Percentiles rank a stretch among this genome's conserved stretches.
These are phyloP conservation scores for Limanda limanda DNA, from an alignment of 2,113 vertebrate genomes.

Conservation along the genomic window DNA sequence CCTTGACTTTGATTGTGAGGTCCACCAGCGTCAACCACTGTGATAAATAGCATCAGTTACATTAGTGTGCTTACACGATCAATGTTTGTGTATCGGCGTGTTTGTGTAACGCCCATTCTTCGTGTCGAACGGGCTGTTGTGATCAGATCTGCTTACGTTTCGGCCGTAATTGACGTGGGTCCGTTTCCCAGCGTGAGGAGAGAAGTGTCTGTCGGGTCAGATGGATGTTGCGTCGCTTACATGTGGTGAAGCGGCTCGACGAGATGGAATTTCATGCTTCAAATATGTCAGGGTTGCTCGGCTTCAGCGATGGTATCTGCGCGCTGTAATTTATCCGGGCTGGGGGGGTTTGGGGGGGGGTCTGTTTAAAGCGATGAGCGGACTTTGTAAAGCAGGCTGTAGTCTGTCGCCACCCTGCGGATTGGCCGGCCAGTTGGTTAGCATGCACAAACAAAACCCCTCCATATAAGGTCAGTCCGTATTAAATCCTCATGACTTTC, in stretches of 20 bases:
- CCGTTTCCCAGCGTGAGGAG: slow-evolving; percentile 46
- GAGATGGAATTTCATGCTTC: slow-evolving; percentile 51
- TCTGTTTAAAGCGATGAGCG: slow-evolving; percentile 47
- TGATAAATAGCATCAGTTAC: slow-evolving; percentile 50
- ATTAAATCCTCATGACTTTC: no score
- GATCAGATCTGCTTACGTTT: slow-evolving; percentile 64
- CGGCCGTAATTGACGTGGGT: slow-evolving; percentile 16
- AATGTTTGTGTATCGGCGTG: slow-evolving; percentile 40
- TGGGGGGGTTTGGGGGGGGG: slow-evolving; percentile 24
- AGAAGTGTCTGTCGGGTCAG: slow-evolving; percentile 30
- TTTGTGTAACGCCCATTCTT: slow-evolving; percentile 53
- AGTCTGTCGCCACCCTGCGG: slow-evolving; percentile 20
- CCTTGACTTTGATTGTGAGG: slow-evolving; percentile 31
- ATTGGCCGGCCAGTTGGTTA: slow-evolving; percentile 17
- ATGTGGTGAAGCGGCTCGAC: slow-evolving; percentile 43
- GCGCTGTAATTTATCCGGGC: slow-evolving; percentile 50
- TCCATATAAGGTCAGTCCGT: no score
- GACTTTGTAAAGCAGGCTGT: slow-evolving; percentile 51
- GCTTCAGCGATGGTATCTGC: slow-evolving; percentile 36
- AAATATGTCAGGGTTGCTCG: slow-evolving; percentile 32
- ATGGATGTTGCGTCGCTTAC: slow-evolving; percentile 51
- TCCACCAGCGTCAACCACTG: not conserved
- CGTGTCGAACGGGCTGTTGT: slow-evolving; percentile 47
- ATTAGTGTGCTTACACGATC: slow-evolving; percentile 43
- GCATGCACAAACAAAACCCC: slow-evolving; percentile 3